These are phyloP conservation scores for Plodia interpunctella DNA, from an alignment of 1,140 invertebrate species.

Conservation along the genomic window DNA sequence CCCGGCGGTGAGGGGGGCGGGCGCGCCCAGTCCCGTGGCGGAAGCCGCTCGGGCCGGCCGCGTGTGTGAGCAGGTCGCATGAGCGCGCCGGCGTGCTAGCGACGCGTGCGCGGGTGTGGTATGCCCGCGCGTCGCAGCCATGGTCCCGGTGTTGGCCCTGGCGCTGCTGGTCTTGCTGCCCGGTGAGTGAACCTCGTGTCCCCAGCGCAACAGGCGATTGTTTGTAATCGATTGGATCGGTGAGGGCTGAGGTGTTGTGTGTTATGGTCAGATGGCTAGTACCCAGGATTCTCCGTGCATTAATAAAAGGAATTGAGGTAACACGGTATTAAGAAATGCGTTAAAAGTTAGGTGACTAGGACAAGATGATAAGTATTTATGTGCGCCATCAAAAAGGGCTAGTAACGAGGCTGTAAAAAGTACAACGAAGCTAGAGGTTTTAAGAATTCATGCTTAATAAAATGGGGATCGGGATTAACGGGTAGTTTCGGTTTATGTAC, in stretches of 20 bases:
- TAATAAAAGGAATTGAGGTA: slow-evolving; percentile 16
- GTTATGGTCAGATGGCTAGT: slow-evolving; percentile 34
- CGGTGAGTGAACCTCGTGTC: slow-evolving; percentile 52
- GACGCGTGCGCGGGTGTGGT: slow-evolving; percentile 71
- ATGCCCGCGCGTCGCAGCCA: slow-evolving; percentile 69
- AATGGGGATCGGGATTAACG: slow-evolving; percentile 9
- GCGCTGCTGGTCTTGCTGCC: slow-evolving; percentile 60
- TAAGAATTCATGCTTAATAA: slow-evolving; percentile 6
- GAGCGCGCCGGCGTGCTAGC: slow-evolving; percentile 70
- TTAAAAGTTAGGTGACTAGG: slow-evolving; percentile 12
- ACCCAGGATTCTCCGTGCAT: slow-evolving; percentile 21
- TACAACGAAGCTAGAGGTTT: neutral
- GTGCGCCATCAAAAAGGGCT: neutral
- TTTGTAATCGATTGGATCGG: slow-evolving; percentile 58
- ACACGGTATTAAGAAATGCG: slow-evolving; percentile 15
- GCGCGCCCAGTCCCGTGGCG: slow-evolving; percentile 63
- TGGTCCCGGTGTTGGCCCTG: slow-evolving; percentile 60
- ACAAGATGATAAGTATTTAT: neutral
- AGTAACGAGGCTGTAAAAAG: neutral
- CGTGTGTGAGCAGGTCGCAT: slow-evolving; percentile 51
- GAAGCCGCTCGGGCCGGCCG: slow-evolving; percentile 64
- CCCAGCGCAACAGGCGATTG: slow-evolving; percentile 62
- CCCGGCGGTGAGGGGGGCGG: slow-evolving; percentile 28
- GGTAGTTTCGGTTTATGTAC: slow-evolving; percentile 9
- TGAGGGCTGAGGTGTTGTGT: slow-evolving; percentile 55